Evolutionary conservation across 2,888 invertebrate genomes (phyloP).

Genomic region (Sarcophaga caerulescens): DNA sequence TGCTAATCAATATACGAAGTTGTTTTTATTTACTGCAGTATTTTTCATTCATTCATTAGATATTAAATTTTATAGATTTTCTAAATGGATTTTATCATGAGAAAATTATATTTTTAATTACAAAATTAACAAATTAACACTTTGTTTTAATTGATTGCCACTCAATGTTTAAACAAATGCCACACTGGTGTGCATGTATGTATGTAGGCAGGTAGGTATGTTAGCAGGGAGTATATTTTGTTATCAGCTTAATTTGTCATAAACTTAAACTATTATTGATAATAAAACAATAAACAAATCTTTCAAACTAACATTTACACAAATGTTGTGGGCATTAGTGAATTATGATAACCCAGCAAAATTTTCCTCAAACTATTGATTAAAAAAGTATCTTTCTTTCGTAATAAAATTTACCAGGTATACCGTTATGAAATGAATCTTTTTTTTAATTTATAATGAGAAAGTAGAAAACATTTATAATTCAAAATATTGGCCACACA

Average conservation of each 20-base stretch:
- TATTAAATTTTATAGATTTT: not conserved
- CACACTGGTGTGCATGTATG: not conserved
- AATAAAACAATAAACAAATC: not conserved
- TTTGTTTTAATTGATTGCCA: slow-evolving; percentile 36
- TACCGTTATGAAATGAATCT: too few species aligned
- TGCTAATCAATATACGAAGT: too few species aligned
- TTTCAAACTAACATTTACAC: not conserved
- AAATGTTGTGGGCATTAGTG: not conserved
- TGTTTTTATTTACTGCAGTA: too few species aligned
- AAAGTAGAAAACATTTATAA: too few species aligned
- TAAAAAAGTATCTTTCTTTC: too few species aligned
- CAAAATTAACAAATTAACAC: slow-evolving; percentile 51
- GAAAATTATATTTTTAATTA: slow-evolving; percentile 37
- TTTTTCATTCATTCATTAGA: not conserved
- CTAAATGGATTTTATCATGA: slow-evolving; percentile 24
- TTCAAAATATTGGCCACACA: too few species aligned
- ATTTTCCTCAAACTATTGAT: not conserved
- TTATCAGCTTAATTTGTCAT: slow-evolving; percentile 28
- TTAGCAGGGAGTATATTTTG: slow-evolving; percentile 12
- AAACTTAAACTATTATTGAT: not conserved
- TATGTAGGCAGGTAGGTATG: not conserved
- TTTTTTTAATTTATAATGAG: too few species aligned
- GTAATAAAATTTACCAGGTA: too few species aligned
- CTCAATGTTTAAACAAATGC: not conserved
- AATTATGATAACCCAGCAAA: slow-evolving; percentile 2